Evolutionary conservation across 2,888 invertebrate species (phyloP).

Genomic region (Tryphoninae sp.): DNA sequence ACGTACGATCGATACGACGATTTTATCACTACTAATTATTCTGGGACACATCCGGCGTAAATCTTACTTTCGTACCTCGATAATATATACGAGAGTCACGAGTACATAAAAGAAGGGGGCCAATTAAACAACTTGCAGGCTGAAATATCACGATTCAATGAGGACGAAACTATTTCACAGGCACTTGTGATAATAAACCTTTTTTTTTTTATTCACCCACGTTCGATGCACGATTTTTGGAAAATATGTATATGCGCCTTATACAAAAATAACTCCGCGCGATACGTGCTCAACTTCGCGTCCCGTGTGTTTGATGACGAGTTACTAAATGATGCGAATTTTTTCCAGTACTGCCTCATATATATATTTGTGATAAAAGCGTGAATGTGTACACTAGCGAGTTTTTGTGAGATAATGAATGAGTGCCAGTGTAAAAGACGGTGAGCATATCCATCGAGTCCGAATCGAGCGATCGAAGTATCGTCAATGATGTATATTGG

Average conservation of each 20-base stretch:
- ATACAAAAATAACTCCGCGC: background rate
- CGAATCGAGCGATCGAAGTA: background rate
- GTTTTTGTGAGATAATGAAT: conserved; percentile 12
- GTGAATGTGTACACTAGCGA: conserved; percentile 10
- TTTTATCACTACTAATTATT: too few relatives aligned
- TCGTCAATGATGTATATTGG: background rate
- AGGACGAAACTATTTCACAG: background rate
- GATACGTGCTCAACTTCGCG: background rate
- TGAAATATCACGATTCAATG: too few relatives aligned
- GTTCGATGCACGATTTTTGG: background rate
- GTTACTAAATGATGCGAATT: background rate
- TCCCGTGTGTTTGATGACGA: background rate
- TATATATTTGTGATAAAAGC: conserved; percentile 17
- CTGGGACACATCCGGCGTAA: too few relatives aligned
- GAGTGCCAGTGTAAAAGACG: background rate
- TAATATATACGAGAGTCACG: too few relatives aligned
- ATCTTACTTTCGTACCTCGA: too few relatives aligned
- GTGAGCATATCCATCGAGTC: background rate
- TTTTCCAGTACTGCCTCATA: conserved; percentile 10
- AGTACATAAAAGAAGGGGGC: too few relatives aligned
- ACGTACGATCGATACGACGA: too few relatives aligned
- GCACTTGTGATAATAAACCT: background rate
- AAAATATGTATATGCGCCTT: background rate
- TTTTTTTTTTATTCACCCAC: background rate
- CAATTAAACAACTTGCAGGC: too few relatives aligned